Conservation (phyloP, 2,888 invertebrate species). For the Limnephilus marmoratus region DNA sequence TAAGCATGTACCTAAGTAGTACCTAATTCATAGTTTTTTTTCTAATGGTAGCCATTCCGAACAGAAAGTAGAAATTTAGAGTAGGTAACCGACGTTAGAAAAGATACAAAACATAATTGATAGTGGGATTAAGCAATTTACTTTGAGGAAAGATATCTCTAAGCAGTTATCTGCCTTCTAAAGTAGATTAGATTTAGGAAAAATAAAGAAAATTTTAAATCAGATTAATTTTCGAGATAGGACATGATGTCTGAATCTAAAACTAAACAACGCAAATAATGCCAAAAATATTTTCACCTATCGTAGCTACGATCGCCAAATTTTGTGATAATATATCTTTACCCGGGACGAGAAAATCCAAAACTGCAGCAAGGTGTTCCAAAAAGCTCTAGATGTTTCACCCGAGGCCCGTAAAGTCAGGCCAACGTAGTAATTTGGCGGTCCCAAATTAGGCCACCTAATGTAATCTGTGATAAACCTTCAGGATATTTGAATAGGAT, state of each 20-base stretch:
- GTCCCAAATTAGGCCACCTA: not conserved
- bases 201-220: conserved; percentile 7
- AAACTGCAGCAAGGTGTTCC: conserved; percentile 13
- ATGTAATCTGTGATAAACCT: conserved; percentile 54
- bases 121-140: not conserved
- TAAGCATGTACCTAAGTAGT: no score
- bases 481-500: conserved; percentile 66
- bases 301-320: conserved; percentile 16
- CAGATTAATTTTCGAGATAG: conserved; percentile 3
- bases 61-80: not conserved
- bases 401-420: conserved; percentile 30
- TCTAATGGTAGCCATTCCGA: no score
- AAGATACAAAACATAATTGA: not conserved
- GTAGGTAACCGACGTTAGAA: not conserved
- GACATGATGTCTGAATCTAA: conserved; percentile 4
- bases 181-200: not conserved
- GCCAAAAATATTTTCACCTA: not conserved
- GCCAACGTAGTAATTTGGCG: conserved; percentile 28
- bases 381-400: conserved; percentile 37
- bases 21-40: not conserved
- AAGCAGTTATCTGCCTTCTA: not conserved
- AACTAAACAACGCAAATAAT: not conserved
- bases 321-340: not conserved
- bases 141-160: not conserved
- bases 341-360: conserved; percentile 3